These are phyloP conservation scores for Exephanes ischioxanthus DNA, from an alignment of 2,888 invertebrate species.

Conservation along the genomic window DNA sequence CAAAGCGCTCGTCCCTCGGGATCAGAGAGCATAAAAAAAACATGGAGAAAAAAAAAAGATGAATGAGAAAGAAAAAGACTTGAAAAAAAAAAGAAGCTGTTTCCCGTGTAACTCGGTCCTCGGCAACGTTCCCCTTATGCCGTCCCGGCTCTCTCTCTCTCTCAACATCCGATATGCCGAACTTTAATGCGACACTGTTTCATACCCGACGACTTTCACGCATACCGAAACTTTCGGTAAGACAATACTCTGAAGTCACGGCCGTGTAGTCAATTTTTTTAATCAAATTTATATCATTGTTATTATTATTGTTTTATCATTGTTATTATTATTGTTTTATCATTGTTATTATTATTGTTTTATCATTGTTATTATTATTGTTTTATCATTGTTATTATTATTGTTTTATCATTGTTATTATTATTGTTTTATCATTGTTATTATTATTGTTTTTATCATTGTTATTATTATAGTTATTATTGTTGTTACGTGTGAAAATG, in stretches of 20 bases:
- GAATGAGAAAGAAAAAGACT: conserved; percentile 17
- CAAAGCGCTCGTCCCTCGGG: neutral
- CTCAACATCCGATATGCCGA: conserved; percentile 78
- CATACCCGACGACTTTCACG: conserved; percentile 51
- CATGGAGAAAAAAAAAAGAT: neutral
- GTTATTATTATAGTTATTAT: too few species aligned
- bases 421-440: too few species aligned
- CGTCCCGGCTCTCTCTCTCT: conserved; percentile 58
- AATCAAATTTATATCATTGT: too few species aligned
- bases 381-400: too few species aligned
- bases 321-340: too few species aligned
- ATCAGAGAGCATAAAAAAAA: conserved; percentile 14
- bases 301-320: too few species aligned
- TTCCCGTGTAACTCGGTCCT: conserved; percentile 79
- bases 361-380: too few species aligned
- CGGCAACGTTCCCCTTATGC: conserved; percentile 77
- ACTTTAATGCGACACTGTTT: conserved; percentile 60
- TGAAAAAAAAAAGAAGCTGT: conserved; percentile 62
- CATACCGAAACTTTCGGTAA: conserved; percentile 12
- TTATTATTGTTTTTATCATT: too few species aligned
- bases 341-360: too few species aligned
- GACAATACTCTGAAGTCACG: conserved; percentile 21
- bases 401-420: too few species aligned
- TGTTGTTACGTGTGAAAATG: too few species aligned
- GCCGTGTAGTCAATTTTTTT: neutral